Evolutionary conservation across 2,888 invertebrate species (phyloP).

Genomic region (Loripinus fragilis): DNA sequence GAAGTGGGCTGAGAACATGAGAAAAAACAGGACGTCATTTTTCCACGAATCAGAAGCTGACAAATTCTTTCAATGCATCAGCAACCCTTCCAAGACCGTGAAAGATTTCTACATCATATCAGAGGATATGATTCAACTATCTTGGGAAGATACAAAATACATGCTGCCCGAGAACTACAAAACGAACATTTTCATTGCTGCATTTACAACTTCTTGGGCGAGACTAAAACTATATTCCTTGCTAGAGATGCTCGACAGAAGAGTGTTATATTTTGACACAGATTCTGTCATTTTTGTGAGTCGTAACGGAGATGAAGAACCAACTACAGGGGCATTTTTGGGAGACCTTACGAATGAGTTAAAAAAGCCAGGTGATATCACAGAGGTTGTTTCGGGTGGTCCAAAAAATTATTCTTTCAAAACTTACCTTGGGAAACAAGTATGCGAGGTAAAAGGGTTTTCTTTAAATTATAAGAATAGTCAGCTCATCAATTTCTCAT

Average conservation of each 20-base stretch:
- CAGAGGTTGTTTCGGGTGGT: conserved; percentile 73
- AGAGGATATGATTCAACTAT: conserved; percentile 31
- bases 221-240: conserved; percentile 43
- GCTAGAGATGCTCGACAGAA: conserved; percentile 51
- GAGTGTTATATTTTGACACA: no score
- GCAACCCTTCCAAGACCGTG: conserved; percentile 22
- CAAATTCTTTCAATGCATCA: no score
- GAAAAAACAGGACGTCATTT: background rate
- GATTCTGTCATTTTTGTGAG: background rate
- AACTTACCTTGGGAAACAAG: background rate
- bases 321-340: conserved; percentile 69
- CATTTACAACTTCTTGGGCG: conserved; percentile 40
- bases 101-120: conserved; percentile 29
- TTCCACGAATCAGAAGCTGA: no score
- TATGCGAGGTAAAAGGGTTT: no score
- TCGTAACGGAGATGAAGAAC: background rate
- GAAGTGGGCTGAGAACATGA: conserved; percentile 15
- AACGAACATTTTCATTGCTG: conserved; percentile 40
- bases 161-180: conserved; percentile 21
- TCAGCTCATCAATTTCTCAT: no score
- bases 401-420: conserved; percentile 78
- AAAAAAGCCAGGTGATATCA: conserved; percentile 52
- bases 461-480: no score
- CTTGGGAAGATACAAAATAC: conserved; percentile 37
- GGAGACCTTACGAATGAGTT: conserved; percentile 81